Percentiles rank a stretch among this genome's conserved stretches.
phyloP scores from a whole-genome alignment of 2,888 invertebrate species.

The Limenitis arthemis region DNA sequence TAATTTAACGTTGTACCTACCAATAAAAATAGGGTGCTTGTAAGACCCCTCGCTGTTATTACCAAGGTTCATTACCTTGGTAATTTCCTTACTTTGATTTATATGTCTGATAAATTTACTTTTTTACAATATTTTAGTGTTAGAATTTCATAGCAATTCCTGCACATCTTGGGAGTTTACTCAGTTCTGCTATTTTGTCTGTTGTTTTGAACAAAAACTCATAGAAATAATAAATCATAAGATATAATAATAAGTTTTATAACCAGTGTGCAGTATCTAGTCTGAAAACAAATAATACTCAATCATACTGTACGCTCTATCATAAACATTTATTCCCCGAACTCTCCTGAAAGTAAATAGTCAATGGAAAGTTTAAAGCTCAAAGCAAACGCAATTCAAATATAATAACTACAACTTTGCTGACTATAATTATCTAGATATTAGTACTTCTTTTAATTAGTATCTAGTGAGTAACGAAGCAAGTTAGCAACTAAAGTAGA shows the following conservation, averaged over 20 bases:
- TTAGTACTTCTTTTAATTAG: no score
- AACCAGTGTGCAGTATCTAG: no score
- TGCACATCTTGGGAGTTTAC: no score
- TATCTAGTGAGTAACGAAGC: no score
- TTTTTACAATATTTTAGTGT: slow-evolving; percentile 10
- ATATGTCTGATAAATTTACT: slow-evolving; percentile 19
- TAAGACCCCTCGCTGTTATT: slow-evolving; percentile 2
- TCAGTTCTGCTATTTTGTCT: no score
- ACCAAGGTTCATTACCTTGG: slow-evolving; percentile 5
- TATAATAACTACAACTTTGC: background rate
- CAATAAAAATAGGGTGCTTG: background rate
- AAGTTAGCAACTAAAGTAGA: no score
- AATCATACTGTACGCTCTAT: background rate
- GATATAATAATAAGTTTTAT: no score
- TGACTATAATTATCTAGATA: no score
- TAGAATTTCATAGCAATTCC: no score
- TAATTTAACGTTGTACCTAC: no score
- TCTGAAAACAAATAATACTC: background rate
- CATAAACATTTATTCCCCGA: background rate
- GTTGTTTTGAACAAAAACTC: no score
- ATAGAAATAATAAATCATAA: no score
- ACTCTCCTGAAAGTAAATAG: background rate
- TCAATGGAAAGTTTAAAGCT: background rate
- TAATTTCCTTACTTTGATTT: slow-evolving; percentile 23
- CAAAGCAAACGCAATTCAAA: background rate